Percentiles rank a stretch among this genome's conserved stretches.
These are phyloP conservation scores for Pampus argenteus DNA, from an alignment of 2,797 vertebrate species.

Conservation along the genomic window DNA sequence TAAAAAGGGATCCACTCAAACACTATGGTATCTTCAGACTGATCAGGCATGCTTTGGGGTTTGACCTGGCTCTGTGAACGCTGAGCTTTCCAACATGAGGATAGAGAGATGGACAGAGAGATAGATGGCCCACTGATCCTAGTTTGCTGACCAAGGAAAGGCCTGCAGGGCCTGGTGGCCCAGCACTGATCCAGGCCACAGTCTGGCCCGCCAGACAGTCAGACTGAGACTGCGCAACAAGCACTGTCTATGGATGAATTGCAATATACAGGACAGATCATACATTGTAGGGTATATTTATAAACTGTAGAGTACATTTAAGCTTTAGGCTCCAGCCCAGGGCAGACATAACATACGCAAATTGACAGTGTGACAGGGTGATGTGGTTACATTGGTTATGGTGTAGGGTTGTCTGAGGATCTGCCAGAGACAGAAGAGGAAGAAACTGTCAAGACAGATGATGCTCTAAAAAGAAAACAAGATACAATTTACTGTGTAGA, in stretches of 20 bases:
- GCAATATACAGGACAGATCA: slow-evolving; percentile 25
- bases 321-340: slow-evolving; percentile 45
- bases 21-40: slow-evolving; percentile 62
- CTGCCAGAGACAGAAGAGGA: slow-evolving; percentile 14
- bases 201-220: slow-evolving; percentile 53
- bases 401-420: slow-evolving; percentile 37
- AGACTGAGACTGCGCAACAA: slow-evolving; percentile 51
- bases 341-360: slow-evolving; percentile 48
- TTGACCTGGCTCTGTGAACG: slow-evolving; percentile 64
- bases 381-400: slow-evolving; percentile 44
- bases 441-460: slow-evolving; percentile 13
- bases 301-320: slow-evolving; percentile 50
- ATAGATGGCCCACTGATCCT: slow-evolving; percentile 69
- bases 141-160: slow-evolving; percentile 67
- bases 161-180: slow-evolving; percentile 54
- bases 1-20: slow-evolving; percentile 59
- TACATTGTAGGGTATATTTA: slow-evolving; percentile 43
- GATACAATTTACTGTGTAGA: background rate
- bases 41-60: slow-evolving; percentile 74
- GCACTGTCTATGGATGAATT: slow-evolving; percentile 43
- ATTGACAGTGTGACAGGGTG: slow-evolving; percentile 52
- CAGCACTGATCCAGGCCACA: slow-evolving; percentile 68
- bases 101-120: slow-evolving; percentile 42
- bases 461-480: slow-evolving; percentile 4
- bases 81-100: slow-evolving; percentile 49